Evolutionary conservation across 2,113 vertebrate species (phyloP).

Genomic region (Sebastes schlegelii): DNA sequence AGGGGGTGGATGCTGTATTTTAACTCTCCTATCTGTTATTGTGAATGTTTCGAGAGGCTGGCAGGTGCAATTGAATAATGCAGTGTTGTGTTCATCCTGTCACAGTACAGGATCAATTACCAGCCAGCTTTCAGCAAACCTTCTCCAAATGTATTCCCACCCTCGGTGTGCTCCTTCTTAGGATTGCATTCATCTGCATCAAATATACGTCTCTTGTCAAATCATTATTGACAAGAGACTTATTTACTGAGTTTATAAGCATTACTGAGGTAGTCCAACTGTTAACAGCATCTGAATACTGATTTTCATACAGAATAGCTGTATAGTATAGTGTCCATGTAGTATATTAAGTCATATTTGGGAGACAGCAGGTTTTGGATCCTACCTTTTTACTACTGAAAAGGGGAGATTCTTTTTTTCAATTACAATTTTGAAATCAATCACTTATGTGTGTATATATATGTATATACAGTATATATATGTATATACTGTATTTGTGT

Average conservation of each 20-base stretch:
- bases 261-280: background rate
- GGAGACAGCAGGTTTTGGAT: background rate
- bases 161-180: background rate
- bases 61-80: conserved; percentile 59
- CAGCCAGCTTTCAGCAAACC: conserved; percentile 19
- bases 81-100: conserved; percentile 56
- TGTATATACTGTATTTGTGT: too few relatives aligned
- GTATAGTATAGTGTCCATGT: background rate
- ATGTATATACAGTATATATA: too few relatives aligned
- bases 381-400: background rate
- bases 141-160: conserved; percentile 25
- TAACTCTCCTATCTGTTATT: conserved; percentile 12
- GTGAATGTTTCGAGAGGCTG: conserved; percentile 26
- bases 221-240: background rate
- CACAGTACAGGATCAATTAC: conserved; percentile 53
- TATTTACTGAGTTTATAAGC: background rate
- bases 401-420: background rate
- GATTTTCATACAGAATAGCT: background rate
- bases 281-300: background rate
- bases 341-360: background rate
- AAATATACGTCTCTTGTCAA: background rate
- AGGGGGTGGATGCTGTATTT: background rate
- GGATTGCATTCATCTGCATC: conserved; percentile 30
- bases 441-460: too few relatives aligned
- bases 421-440: background rate